Base-by-base conservation (phyloP, 2,113 vertebrate species). In the Psephotus haematonotus region DNA sequence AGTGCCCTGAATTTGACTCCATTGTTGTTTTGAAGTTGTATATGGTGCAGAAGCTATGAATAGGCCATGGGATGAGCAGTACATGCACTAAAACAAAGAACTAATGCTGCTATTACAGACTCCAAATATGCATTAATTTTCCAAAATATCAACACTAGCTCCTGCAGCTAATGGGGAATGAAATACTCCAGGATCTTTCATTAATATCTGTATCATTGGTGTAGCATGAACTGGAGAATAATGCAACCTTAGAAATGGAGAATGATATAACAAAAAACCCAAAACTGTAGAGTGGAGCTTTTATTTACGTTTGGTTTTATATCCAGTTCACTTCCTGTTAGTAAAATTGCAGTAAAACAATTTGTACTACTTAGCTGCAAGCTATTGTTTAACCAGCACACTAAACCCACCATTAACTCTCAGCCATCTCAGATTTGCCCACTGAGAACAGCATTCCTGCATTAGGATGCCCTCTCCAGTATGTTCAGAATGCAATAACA, bases 361-460 rank as follows among this genome's bases (percentile, higher is more conserved):
- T 77, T 59, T 33, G 23, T 64, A 60, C 33, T 68, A 81, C 11
- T 81, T 64, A 57, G 64, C 72, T 77, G 27, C 83, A 86, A 90
- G 79, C 46, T 83, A 27, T 52, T 90, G 68, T 88, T 88, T 87
- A 86, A 78, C 55, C 60, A 74, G 41, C 35, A 82, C 59, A 67
- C 77, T 55, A 83, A 83, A 46, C 2, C 10, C 65, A 53, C 52
- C 27, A 33, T 3, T 68, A 69, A 69, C 35, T 81, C 86, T 5
- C 17, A 70, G 70, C 46, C n/a, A 6, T 28, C 78, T 75, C 50
- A 37, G 53, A 31, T 47, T 52, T 59, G 65, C 63, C 85, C 50
- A 24, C 64, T 29, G 31, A 82, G 84, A 74, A 27, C 55, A 20
- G 31, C 59, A 52, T 50, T 81, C 37, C 65, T 87, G n/a, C 57